Evolutionary conservation across 2,888 invertebrate species (phyloP).

Genomic region (Drosophila stalkeri): DNA sequence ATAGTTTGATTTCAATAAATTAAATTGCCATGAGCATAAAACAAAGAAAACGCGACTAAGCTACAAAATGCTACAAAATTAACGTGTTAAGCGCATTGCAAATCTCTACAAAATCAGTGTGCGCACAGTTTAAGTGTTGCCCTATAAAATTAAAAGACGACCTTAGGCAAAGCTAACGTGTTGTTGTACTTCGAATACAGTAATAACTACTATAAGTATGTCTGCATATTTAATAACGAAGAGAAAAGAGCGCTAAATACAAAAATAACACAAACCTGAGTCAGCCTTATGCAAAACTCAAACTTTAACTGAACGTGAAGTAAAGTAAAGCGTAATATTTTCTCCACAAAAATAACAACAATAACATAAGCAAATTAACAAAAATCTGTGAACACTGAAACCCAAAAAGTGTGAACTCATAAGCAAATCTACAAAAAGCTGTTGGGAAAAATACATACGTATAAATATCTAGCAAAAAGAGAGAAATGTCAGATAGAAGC

Average conservation of each 20-base stretch:
- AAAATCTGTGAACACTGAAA: constrained; percentile 53
- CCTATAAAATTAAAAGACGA: not conserved
- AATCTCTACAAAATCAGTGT: constrained; percentile 4
- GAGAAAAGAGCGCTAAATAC: constrained; percentile 20
- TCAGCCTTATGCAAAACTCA: constrained; percentile 34
- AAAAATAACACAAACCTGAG: constrained; percentile 44
- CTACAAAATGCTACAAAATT: not conserved
- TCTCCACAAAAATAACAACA: constrained; percentile 29
- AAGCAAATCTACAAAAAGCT: constrained; percentile 37
- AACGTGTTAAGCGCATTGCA: not conserved
- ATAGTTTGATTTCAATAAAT: not conserved
- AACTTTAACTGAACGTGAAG: constrained; percentile 21
- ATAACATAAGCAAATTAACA: constrained; percentile 35
- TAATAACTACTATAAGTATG: not conserved
- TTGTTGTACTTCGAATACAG: not conserved
- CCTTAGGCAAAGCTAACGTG: not conserved
- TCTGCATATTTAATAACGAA: constrained; percentile 11
- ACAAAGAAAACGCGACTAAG: not conserved
- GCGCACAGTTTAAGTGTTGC: not conserved
- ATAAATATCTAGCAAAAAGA: constrained; percentile 24
- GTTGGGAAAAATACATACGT: constrained; percentile 22
- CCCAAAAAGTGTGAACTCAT: constrained; percentile 53
- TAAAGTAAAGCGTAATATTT: constrained; percentile 35
- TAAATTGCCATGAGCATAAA: not conserved
- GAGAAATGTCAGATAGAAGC: constrained; percentile 26